phyloP scores from a whole-genome alignment of 1,140 invertebrate species.

The Periplaneta americana region DNA sequence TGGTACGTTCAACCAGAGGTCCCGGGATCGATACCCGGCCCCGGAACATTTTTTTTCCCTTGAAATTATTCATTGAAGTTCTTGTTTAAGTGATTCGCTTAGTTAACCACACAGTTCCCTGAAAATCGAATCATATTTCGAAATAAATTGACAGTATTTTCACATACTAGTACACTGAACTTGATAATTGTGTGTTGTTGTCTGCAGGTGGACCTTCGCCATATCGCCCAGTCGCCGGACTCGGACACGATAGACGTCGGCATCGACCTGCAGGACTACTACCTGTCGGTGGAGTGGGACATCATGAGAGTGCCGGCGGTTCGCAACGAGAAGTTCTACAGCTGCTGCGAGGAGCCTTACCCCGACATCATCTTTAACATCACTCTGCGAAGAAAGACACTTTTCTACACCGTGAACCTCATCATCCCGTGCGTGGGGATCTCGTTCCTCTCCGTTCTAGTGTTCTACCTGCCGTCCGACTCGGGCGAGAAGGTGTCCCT shows the following conservation, averaged over 20 bases:
- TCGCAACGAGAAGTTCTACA: conserved; percentile 85
- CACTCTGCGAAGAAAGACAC: conserved; percentile 89
- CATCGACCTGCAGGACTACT: conserved; percentile 90
- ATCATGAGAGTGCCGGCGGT: conserved; percentile 84
- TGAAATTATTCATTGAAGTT: too few species aligned
- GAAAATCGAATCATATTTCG: too few species aligned
- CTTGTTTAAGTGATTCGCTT: too few species aligned
- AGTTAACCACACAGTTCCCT: background rate
- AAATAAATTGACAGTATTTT: too few species aligned
- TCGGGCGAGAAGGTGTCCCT: conserved; percentile 96
- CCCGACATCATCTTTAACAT: conserved; percentile 98
- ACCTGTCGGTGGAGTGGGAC: conserved; percentile 97
- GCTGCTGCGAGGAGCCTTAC: conserved; percentile 86
- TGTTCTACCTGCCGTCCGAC: conserved; percentile 98
- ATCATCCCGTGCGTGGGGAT: conserved; percentile 96
- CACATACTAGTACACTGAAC: too few species aligned
- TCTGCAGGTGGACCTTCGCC: conserved; percentile 78
- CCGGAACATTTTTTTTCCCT: too few species aligned
- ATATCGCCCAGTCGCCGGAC: conserved; percentile 73
- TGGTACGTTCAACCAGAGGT: too few species aligned
- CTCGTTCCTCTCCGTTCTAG: conserved; percentile 94
- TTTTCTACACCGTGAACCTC: conserved; percentile 96
- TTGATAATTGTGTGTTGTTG: background rate
- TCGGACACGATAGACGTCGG: conserved; percentile 79
- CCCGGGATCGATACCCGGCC: too few species aligned